Evolutionary conservation across 30 jellyfish, hydroid and myxozoan species (phyloP).

Genomic region (Mastigias papua): DNA sequence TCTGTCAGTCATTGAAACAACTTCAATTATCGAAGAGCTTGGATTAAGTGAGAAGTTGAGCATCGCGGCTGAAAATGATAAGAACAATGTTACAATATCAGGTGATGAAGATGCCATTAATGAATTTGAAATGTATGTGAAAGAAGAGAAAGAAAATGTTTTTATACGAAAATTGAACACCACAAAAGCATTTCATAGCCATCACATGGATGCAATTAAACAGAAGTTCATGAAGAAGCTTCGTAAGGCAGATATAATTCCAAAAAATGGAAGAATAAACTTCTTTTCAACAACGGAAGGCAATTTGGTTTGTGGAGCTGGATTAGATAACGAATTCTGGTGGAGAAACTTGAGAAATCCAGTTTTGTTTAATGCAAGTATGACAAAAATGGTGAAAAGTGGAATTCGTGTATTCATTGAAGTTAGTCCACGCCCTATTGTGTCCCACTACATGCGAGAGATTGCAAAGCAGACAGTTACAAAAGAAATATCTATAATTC

Average conservation of each 20-base stretch:
- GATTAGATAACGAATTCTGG: constrained; percentile 36
- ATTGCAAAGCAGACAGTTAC: constrained; percentile 33
- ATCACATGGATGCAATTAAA: constrained; percentile 63
- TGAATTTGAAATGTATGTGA: constrained; percentile 16
- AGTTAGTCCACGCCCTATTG: constrained; percentile 65
- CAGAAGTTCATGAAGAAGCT: constrained; percentile 15
- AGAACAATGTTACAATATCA: constrained; percentile 49
- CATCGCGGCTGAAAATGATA: constrained; percentile 65
- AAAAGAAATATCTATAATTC: constrained; percentile 39
- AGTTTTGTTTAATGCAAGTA: constrained; percentile 29
- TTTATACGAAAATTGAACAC: constrained; percentile 40
- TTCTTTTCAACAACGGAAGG: constrained; percentile 56
- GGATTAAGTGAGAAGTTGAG: not conserved
- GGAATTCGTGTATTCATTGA: constrained; percentile 27
- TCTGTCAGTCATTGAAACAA: constrained; percentile 12
- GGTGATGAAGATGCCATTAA: constrained; percentile 65
- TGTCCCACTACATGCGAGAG: constrained; percentile 26
- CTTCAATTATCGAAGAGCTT: constrained; percentile 6
- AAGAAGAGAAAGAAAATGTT: not conserved
- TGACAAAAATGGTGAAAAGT: constrained; percentile 21
- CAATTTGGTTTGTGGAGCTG: constrained; percentile 16
- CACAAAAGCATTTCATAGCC: constrained; percentile 69
- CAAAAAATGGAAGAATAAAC: constrained; percentile 18
- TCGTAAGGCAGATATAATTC: constrained; percentile 8
- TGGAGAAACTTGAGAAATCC: constrained; percentile 59